Evolutionary conservation across 2,797 vertebrate species (phyloP).

Genomic region (Hydrolagus colliei): DNA sequence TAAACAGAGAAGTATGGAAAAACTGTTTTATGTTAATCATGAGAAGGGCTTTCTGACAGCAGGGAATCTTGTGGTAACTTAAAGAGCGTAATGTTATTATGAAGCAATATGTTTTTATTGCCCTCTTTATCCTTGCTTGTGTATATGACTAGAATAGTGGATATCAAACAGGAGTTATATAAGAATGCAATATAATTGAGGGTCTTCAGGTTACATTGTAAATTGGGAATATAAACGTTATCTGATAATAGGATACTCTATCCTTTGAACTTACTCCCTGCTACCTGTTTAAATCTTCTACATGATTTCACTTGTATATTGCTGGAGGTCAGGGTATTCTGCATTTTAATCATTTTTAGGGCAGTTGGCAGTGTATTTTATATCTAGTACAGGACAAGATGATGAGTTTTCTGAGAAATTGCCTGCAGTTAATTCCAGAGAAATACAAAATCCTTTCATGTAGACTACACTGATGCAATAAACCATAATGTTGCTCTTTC

Average conservation of each 20-base stretch:
- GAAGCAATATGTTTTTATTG: conserved; percentile 8
- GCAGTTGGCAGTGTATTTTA: not conserved
- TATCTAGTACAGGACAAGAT: not conserved
- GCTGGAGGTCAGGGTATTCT: not conserved
- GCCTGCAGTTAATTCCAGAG: not conserved
- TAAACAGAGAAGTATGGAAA: not conserved
- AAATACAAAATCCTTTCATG: not conserved
- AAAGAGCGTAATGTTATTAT: conserved; percentile 8
- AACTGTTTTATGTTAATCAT: not conserved
- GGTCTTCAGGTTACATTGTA: not conserved
- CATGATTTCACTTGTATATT: not conserved
- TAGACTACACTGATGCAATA: not conserved
- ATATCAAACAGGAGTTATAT: not conserved
- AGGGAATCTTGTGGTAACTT: not conserved
- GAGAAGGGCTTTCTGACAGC: not conserved
- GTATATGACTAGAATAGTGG: not conserved
- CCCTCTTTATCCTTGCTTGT: not conserved
- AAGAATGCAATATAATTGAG: conserved; percentile 3
- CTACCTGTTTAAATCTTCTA: not conserved
- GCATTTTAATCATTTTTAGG: no score
- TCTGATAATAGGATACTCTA: not conserved
- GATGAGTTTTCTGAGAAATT: not conserved
- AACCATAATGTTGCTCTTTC: not conserved
- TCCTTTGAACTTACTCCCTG: not conserved
- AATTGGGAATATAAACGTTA: not conserved